phyloP scores from a whole-genome alignment of 2,888 invertebrate genomes.

The Panzeria rudis region DNA sequence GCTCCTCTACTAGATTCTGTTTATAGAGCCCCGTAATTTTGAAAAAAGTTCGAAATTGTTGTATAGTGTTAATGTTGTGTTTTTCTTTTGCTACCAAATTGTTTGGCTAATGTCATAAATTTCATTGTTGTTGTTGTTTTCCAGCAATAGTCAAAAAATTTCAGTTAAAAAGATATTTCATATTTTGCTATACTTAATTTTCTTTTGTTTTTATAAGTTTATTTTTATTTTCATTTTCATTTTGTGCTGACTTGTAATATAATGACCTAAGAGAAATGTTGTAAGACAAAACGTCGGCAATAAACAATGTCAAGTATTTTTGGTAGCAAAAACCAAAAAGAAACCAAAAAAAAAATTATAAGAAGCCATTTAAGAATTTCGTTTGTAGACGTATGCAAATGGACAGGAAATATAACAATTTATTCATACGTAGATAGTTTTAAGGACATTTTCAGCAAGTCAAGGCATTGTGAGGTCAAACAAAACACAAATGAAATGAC shows the following conservation, averaged over 20 bases:
- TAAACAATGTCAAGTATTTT: constrained; percentile 17
- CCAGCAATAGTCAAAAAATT: constrained; percentile 1
- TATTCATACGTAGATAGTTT: not conserved
- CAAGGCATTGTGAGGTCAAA: not conserved
- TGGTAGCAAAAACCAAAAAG: not conserved
- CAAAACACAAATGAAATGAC: not conserved
- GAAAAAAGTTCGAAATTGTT: too few relatives aligned
- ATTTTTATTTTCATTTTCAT: not conserved
- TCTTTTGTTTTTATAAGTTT: not conserved
- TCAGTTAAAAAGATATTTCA: not conserved
- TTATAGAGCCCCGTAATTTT: too few relatives aligned
- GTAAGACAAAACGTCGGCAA: not conserved
- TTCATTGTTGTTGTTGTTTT: not conserved
- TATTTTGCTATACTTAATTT: not conserved
- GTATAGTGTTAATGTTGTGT: not conserved
- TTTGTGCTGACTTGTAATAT: not conserved
- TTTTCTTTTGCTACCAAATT: not conserved
- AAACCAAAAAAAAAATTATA: not conserved
- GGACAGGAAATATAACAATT: not conserved
- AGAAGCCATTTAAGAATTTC: not conserved
- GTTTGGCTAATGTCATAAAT: constrained; percentile 14
- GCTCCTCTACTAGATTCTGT: too few relatives aligned
- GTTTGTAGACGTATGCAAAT: constrained; percentile 1
- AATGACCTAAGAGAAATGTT: constrained; percentile 14
- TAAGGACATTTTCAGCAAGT: not conserved